Evolutionary conservation across 2,888 invertebrate species (phyloP).

Genomic region (Leucoptera coffeella): DNA sequence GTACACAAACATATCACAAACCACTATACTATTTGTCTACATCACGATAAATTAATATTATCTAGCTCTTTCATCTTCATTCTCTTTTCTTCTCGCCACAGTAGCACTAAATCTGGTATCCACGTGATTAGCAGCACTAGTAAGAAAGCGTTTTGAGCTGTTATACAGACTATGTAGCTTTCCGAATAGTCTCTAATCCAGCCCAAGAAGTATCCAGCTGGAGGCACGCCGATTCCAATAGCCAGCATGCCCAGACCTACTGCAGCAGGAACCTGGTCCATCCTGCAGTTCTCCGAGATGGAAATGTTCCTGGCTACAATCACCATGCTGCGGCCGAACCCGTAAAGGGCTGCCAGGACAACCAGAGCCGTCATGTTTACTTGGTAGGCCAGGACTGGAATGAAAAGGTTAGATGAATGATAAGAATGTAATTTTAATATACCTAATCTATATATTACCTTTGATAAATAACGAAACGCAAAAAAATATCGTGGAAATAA

Average conservation of each 20-base stretch:
- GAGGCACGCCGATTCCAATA: conserved; percentile 62
- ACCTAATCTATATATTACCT: too few relatives aligned
- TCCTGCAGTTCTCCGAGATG: conserved; percentile 57
- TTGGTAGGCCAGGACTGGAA: conserved; percentile 58
- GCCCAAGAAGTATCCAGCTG: conserved; percentile 58
- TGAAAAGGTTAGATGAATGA: too few relatives aligned
- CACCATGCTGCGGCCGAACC: conserved; percentile 66
- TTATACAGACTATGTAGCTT: conserved; percentile 60
- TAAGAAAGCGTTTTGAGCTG: conserved; percentile 54
- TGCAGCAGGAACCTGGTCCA: conserved; percentile 59
- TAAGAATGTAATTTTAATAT: too few relatives aligned
- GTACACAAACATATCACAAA: too few relatives aligned
- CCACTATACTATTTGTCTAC: too few relatives aligned
- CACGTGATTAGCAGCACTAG: conserved; percentile 49
- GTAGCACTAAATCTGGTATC: conserved; percentile 51
- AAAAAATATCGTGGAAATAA: too few relatives aligned
- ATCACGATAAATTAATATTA: not conserved
- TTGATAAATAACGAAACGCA: too few relatives aligned
- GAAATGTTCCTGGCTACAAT: conserved; percentile 68
- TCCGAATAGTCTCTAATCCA: conserved; percentile 61
- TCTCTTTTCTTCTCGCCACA: conserved; percentile 20
- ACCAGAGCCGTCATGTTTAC: conserved; percentile 44
- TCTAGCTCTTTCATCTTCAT: not conserved
- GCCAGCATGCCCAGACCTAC: conserved; percentile 67
- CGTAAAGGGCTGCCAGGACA: conserved; percentile 53